Base-by-base conservation (phyloP, 2,113 vertebrate species). In the Cromileptes altivelis region DNA sequence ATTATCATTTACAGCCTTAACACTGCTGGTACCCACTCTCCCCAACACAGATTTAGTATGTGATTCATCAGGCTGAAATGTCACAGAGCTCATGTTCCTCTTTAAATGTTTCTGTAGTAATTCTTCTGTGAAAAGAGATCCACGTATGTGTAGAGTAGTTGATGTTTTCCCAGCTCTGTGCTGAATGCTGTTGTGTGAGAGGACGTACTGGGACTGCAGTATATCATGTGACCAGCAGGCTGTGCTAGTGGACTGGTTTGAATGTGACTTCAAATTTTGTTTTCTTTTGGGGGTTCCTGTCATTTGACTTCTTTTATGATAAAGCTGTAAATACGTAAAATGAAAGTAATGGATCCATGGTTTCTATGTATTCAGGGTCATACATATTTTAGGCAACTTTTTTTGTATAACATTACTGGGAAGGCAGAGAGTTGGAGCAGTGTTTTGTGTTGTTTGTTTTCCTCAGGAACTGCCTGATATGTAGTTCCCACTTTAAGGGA, bases 161-260 rank as follows among this genome's bases (percentile, higher is more conserved):
- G 58, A 45, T 67, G 49, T 68, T 58, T 60, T 53, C 21, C 76
- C 49, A 56, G 53, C 68, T 71, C 58, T 71, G 27, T 64, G 79
- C 64, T 58, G 56, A 76, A 82, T 55, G 71, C 80, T 86, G 50
- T 67, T 62, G 45, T 55, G 30, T 78, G 69, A 74, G 56, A 58
- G 77, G 47, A 74, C 70, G 63, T 40, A 75, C 42, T 63, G 53
- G 64, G 55, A 64, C 52, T 83, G 88, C 89, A 89, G 76, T 89
- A 83, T 64, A 57, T 69, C 13, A 58, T 84, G 60, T 88, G 84
- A 93, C 89, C 90, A 94, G 83, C 90, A 92, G 89, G 89, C 61
- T 89, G 87, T 89, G 88, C 88, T 89, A 83, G 76, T 82, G 30
- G 88, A 86, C 83, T 88, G 83, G 61, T 85, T 91, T 91, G 92